Conservation (phyloP, 2,797 vertebrate genomes). For the Paguma larvata region DNA sequence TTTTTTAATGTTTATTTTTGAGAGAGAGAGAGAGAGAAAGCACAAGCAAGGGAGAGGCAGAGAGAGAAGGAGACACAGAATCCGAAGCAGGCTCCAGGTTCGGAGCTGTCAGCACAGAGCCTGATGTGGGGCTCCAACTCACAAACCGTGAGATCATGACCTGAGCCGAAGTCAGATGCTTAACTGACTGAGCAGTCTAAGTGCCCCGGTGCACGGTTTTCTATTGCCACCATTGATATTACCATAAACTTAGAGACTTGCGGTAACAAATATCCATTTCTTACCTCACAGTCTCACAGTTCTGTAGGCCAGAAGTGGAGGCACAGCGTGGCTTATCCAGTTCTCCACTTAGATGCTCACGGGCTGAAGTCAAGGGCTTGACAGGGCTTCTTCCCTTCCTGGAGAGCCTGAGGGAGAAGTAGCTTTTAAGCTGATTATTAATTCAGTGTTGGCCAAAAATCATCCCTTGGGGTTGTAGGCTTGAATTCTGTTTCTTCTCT, state of each 20-base stretch:
- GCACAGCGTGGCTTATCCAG: neutral
- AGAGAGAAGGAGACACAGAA: too few relatives aligned
- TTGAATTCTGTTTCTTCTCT: neutral
- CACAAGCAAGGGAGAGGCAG: too few relatives aligned
- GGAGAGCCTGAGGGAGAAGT: neutral
- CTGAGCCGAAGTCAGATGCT: too few relatives aligned
- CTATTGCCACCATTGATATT: neutral
- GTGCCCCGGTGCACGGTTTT: neutral
- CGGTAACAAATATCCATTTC: neutral
- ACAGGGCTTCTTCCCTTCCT: neutral
- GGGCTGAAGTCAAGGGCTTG: neutral
- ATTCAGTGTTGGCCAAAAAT: neutral
- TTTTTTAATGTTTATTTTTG: too few relatives aligned
- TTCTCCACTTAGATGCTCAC: neutral
- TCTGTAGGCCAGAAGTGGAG: neutral
- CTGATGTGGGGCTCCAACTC: too few relatives aligned
- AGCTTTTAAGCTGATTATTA: neutral
- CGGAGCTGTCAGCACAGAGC: too few relatives aligned
- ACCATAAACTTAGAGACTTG: neutral
- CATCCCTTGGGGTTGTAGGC: neutral
- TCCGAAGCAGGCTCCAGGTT: too few relatives aligned
- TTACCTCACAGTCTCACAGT: neutral
- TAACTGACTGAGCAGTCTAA: too few relatives aligned
- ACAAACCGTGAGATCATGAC: too few relatives aligned
- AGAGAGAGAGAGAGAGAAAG: too few relatives aligned